Conservation (phyloP, 2,797 vertebrate genomes). For the Hapalemur alaotrensis region DNA sequence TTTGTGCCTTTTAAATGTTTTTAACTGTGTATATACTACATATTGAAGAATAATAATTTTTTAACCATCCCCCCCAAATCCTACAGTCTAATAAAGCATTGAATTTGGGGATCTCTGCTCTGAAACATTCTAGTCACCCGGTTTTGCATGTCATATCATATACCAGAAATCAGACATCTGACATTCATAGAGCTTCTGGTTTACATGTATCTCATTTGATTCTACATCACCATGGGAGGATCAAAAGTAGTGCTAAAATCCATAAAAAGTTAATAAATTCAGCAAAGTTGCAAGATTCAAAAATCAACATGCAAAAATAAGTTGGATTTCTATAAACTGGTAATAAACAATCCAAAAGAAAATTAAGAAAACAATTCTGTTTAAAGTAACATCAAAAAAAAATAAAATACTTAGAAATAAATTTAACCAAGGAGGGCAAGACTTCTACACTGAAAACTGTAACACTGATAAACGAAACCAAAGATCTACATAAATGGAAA, state of each 20-base stretch:
- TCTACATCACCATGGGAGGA: not conserved
- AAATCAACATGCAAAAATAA: not conserved
- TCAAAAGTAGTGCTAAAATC: not conserved
- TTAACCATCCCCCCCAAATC: not conserved
- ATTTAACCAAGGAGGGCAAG: not conserved
- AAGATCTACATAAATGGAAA: not conserved
- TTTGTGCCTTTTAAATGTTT: not conserved
- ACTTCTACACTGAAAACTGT: not conserved
- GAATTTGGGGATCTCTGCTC: not conserved
- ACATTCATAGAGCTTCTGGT: not conserved
- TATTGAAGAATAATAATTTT: not conserved
- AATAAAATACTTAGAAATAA: not conserved
- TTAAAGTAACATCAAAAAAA: not conserved
- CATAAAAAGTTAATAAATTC: not conserved
- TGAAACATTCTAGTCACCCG: not conserved
- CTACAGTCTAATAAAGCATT: not conserved
- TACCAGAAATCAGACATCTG: not conserved
- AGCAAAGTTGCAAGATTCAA: not conserved
- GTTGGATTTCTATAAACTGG: not conserved
- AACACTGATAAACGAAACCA: not conserved
- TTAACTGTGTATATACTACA: not conserved
- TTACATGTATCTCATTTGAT: not conserved
- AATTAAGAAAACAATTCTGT: not conserved
- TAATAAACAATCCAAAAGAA: not conserved
- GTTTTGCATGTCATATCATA: not conserved